Evolutionary conservation across 30 jellyfish, hydroid and myxozoan species (phyloP).

Genomic region (Aurelia coerulea): DNA sequence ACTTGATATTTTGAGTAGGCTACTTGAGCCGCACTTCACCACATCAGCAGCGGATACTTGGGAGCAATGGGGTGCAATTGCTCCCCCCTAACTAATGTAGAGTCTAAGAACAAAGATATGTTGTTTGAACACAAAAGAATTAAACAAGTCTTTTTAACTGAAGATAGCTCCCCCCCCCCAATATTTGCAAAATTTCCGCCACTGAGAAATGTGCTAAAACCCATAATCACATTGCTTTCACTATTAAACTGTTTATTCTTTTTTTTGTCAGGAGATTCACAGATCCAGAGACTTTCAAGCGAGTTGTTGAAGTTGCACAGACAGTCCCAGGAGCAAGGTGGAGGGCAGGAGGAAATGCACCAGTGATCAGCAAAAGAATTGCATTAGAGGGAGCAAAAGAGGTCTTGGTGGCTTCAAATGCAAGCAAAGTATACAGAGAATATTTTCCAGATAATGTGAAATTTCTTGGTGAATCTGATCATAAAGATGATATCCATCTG

Average conservation of each 20-base stretch:
- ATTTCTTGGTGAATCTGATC: slow-evolving; percentile 70
- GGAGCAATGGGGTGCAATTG: too few species aligned
- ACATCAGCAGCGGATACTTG: too few species aligned
- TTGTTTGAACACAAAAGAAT: too few species aligned
- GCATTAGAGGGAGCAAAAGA: slow-evolving; percentile 80
- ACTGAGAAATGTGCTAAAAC: too few species aligned
- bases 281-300: slow-evolving; percentile 53
- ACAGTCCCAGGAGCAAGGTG: slow-evolving; percentile 63
- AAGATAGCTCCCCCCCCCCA: too few species aligned
- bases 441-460: slow-evolving; percentile 59
- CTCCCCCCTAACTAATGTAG: too few species aligned
- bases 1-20: too few species aligned
- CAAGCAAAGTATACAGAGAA: slow-evolving; percentile 52
- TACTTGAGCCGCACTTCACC: too few species aligned
- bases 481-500: slow-evolving; percentile 86
- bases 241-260: background rate
- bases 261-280: slow-evolving; percentile 36
- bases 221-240: too few species aligned
- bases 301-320: slow-evolving; percentile 58
- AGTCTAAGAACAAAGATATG: too few species aligned
- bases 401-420: slow-evolving; percentile 80
- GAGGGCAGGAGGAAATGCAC: slow-evolving; percentile 98
- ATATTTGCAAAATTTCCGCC: too few species aligned
- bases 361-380: slow-evolving; percentile 81
- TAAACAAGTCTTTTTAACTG: too few species aligned